These are phyloP conservation scores for Polydrusus cervinus DNA, from an alignment of 2,888 invertebrate species.

Conservation along the genomic window DNA sequence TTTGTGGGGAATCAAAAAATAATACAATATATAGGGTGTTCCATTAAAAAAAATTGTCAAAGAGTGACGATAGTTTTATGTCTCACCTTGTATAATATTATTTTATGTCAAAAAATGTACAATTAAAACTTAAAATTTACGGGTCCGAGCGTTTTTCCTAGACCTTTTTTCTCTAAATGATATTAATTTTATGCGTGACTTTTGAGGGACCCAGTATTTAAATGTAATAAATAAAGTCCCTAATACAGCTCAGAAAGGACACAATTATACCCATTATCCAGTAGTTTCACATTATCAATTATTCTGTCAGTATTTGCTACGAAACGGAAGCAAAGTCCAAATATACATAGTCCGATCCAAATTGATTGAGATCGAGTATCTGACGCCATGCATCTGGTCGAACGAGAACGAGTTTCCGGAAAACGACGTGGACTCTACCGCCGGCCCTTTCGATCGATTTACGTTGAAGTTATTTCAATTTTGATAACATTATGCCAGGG, in stretches of 20 bases:
- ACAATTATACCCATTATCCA: slow-evolving; percentile 43
- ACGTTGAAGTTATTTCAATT: slow-evolving; percentile 12
- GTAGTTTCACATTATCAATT: slow-evolving; percentile 46
- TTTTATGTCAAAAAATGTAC: no score
- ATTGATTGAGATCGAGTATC: slow-evolving; percentile 52
- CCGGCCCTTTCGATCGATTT: slow-evolving; percentile 2
- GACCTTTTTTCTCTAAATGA: no score
- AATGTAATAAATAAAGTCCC: slow-evolving; percentile 17
- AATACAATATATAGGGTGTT: no score
- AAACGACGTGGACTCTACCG: slow-evolving; percentile 8
- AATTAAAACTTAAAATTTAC: no score
- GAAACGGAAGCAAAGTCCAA: slow-evolving; percentile 42
- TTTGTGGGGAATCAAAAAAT: no score
- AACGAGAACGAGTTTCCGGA: not conserved
- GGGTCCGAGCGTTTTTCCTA: no score
- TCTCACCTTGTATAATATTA: no score
- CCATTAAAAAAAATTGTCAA: no score
- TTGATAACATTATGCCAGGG: not conserved
- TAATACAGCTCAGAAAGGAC: slow-evolving; percentile 28
- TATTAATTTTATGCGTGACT: no score
- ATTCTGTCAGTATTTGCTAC: slow-evolving; percentile 45
- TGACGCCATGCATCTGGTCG: slow-evolving; percentile 46
- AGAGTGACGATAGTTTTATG: no score
- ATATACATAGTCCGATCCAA: slow-evolving; percentile 46
- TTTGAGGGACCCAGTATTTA: no score